phyloP scores from a whole-genome alignment of 2,888 invertebrate species.

The Brachylomia viminalis region DNA sequence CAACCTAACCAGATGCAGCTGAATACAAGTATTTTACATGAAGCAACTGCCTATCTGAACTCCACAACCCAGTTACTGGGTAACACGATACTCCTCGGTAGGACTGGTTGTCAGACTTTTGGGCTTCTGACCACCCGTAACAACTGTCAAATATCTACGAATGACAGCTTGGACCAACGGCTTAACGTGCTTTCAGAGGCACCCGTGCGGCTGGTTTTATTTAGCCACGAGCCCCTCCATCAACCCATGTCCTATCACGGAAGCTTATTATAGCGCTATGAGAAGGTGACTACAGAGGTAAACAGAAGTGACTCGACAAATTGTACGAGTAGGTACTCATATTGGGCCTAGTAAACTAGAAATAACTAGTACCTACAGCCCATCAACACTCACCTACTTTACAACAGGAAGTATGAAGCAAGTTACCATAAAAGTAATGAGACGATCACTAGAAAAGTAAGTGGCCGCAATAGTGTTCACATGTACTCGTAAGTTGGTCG shows the following conservation, averaged over 20 bases:
- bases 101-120: background rate
- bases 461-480: constrained; percentile 27
- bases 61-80: background rate
- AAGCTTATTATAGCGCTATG: background rate
- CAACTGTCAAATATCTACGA: background rate
- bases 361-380: background rate
- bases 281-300: background rate
- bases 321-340: no score
- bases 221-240: background rate
- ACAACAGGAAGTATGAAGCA: constrained; percentile 33
- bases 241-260: background rate
- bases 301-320: background rate
- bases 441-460: constrained; percentile 11
- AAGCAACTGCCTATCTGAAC: background rate
- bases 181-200: background rate
- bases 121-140: background rate
- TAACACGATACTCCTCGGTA: background rate
- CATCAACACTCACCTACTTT: constrained; percentile 20
- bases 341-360: background rate
- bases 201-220: background rate
- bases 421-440: constrained; percentile 25
- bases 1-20: background rate
- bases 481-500: constrained; percentile 6
- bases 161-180: background rate
- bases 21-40: background rate